phyloP scores from a whole-genome alignment of 1,140 invertebrate species.

The Chironomus striatipennis region DNA sequence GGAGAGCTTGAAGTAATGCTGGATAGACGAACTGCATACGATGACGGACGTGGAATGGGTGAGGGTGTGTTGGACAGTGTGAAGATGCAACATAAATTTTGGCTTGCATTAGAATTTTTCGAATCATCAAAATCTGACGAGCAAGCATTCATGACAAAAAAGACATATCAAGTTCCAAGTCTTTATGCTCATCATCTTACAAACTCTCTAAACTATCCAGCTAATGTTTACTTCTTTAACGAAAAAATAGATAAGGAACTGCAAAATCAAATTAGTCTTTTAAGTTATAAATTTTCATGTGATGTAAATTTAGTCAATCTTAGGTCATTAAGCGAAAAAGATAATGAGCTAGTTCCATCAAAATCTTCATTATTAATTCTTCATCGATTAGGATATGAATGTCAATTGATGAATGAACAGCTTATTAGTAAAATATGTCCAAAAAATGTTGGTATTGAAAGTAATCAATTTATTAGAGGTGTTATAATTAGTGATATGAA shows the following conservation, averaged over 20 bases:
- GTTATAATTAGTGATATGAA: background rate
- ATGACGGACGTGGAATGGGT: conserved; percentile 78
- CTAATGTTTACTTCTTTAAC: background rate
- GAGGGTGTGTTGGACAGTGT: conserved; percentile 82
- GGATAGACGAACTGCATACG: conserved; percentile 70
- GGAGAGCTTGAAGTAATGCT: conserved; percentile 78
- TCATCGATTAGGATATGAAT: background rate
- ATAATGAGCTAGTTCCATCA: background rate
- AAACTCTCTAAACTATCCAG: conserved; percentile 36
- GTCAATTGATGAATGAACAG: background rate
- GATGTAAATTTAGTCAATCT: background rate
- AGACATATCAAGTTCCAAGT: conserved; percentile 43
- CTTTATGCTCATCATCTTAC: conserved; percentile 58
- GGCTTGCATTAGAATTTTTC: conserved; percentile 63
- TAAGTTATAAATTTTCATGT: background rate
- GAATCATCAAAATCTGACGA: background rate
- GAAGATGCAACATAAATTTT: conserved; percentile 65
- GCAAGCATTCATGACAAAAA: background rate
- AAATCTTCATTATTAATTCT: background rate
- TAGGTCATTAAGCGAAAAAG: background rate
- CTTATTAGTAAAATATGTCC: background rate
- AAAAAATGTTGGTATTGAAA: background rate
- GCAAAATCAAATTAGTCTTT: background rate
- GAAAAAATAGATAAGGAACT: background rate
- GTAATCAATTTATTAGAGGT: background rate